These are phyloP conservation scores for Catharus minimus DNA, from an alignment of 2,113 vertebrate species.

Conservation along the genomic window DNA sequence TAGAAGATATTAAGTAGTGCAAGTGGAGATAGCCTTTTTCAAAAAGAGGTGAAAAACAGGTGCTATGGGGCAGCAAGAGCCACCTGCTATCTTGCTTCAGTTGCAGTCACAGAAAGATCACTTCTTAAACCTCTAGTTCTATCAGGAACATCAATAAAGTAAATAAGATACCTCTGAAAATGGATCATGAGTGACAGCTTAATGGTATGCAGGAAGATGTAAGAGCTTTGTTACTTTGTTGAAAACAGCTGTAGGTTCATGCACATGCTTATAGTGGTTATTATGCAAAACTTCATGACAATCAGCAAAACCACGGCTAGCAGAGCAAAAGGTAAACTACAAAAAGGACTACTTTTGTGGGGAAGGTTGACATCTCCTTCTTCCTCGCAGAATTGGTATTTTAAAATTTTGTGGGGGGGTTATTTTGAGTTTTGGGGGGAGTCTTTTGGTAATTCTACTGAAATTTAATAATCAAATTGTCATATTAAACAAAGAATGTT, in stretches of 20 bases:
- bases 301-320: background rate
- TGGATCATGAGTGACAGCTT: background rate
- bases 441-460: background rate
- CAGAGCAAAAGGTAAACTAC: background rate
- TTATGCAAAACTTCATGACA: background rate
- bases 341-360: background rate
- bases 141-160: background rate
- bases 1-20: background rate
- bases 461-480: background rate
- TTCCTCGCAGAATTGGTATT: fast-evolving
- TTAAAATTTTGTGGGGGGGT: fast-evolving
- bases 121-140: background rate
- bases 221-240: background rate
- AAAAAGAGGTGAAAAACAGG: background rate
- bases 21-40: background rate
- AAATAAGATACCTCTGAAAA: background rate
- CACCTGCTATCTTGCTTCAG: background rate
- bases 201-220: background rate
- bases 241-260: background rate
- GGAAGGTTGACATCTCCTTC: background rate
- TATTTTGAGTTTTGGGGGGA: background rate
- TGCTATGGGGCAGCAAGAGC: background rate
- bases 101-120: background rate
- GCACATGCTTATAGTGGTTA: background rate
- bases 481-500: background rate